These are phyloP conservation scores for Tyto alba DNA, from an alignment of 2,113 vertebrate genomes.

Conservation along the genomic window DNA sequence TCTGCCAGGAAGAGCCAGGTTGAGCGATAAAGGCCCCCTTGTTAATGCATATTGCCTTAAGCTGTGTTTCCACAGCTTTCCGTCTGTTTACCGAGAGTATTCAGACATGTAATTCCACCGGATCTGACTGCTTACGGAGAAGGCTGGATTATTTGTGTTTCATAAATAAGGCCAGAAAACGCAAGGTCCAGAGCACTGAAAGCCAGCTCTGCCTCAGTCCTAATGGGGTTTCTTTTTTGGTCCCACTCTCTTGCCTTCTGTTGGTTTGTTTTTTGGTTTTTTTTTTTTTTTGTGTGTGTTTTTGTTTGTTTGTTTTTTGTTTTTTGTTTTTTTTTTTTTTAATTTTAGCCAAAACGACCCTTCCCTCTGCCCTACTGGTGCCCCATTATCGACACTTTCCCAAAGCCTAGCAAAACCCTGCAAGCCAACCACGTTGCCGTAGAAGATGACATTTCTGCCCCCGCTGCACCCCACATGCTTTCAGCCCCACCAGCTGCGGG, in stretches of 20 bases:
- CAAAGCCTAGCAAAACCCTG: neutral
- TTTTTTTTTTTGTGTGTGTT: neutral
- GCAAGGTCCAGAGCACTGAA: neutral
- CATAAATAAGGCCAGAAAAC: slow-evolving; percentile 51
- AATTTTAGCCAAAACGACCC: neutral
- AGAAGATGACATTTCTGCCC: neutral
- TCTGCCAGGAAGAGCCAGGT: neutral
- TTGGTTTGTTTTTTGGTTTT: no score
- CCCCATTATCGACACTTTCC: neutral
- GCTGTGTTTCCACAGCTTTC: slow-evolving; percentile 50
- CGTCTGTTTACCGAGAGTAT: slow-evolving; percentile 9
- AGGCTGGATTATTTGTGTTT: slow-evolving; percentile 54
- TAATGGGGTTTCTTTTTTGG: neutral
- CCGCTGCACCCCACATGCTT: neutral
- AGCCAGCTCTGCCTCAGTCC: neutral
- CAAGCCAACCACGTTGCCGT: accelerated
- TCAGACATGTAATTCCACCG: slow-evolving; percentile 52
- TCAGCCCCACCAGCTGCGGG: neutral
- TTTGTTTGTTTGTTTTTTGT: no score
- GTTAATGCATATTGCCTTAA: neutral
- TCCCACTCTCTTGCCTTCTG: neutral
- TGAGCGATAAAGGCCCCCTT: slow-evolving; percentile 37
- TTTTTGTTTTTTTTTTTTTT: neutral
- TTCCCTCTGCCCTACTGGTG: accelerated
- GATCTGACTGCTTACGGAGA: slow-evolving; percentile 36